These are phyloP conservation scores for Lynx canadensis DNA, from an alignment of 2,113 vertebrate species.

Conservation along the genomic window DNA sequence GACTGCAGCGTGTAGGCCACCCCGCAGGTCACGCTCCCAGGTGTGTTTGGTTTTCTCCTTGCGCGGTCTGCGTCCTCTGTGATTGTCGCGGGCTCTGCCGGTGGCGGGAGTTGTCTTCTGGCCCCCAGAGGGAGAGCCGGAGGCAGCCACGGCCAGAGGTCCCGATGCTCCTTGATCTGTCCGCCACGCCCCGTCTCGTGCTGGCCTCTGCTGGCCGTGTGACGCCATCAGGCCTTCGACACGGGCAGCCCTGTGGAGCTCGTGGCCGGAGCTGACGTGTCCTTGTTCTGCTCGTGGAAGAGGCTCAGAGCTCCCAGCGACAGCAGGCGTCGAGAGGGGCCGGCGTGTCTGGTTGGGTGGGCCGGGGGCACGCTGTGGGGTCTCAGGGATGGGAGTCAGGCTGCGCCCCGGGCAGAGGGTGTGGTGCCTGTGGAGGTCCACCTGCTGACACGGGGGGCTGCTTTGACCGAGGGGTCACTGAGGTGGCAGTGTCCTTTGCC, in stretches of 20 bases:
- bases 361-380: background rate
- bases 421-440: background rate
- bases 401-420: background rate
- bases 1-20: too few species aligned
- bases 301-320: background rate
- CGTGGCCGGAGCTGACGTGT: rapidly evolving
- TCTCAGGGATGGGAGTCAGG: background rate
- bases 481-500: background rate
- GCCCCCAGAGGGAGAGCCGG: background rate
- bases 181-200: rapidly evolving
- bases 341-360: rapidly evolving
- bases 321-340: rapidly evolving
- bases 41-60: background rate
- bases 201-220: background rate
- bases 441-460: background rate
- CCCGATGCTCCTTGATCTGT: rapidly evolving
- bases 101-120: background rate
- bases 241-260: background rate
- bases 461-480: too few species aligned
- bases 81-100: background rate
- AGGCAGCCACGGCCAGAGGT: background rate
- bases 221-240: background rate
- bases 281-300: background rate
- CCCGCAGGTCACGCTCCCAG: rapidly evolving
- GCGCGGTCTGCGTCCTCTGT: background rate